These are phyloP conservation scores for Amphipyra berbera DNA, from an alignment of 2,888 invertebrate species.

Conservation along the genomic window DNA sequence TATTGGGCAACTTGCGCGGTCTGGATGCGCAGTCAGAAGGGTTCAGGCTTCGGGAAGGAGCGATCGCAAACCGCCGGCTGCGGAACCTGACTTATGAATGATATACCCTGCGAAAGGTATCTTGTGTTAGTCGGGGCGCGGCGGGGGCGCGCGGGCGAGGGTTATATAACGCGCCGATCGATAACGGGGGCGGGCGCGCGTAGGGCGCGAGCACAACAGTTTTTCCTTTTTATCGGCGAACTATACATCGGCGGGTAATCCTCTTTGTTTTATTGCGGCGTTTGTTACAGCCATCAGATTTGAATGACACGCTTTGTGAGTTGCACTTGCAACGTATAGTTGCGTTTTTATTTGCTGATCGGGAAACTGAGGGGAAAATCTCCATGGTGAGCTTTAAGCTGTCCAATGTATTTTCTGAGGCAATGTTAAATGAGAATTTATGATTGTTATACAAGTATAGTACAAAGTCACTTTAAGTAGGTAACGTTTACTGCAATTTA, in stretches of 20 bases:
- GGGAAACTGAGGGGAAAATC: neutral
- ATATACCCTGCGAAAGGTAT: slow-evolving; percentile 72
- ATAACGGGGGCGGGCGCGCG: slow-evolving; percentile 75
- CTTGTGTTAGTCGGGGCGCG: slow-evolving; percentile 59
- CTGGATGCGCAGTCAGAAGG: slow-evolving; percentile 70
- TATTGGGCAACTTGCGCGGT: slow-evolving; percentile 59
- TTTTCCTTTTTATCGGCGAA: slow-evolving; percentile 63
- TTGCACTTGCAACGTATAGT: slow-evolving; percentile 12
- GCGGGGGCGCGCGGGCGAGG: slow-evolving; percentile 64
- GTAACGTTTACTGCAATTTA: too few relatives aligned
- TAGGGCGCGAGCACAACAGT: slow-evolving; percentile 72
- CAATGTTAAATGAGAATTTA: too few relatives aligned
- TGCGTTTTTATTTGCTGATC: slow-evolving; percentile 2
- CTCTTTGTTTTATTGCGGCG: slow-evolving; percentile 62
- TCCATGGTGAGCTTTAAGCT: slow-evolving; percentile 1
- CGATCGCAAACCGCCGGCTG: slow-evolving; percentile 60
- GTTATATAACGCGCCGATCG: slow-evolving; percentile 85
- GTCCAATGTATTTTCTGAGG: too few relatives aligned
- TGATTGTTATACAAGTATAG: too few relatives aligned
- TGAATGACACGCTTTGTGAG: slow-evolving; percentile 29
- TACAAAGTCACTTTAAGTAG: too few relatives aligned
- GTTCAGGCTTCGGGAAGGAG: slow-evolving; percentile 37
- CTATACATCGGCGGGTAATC: slow-evolving; percentile 56
- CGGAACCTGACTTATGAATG: slow-evolving; percentile 78
- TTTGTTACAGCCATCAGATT: slow-evolving; percentile 40